Base-by-base conservation (phyloP, 1,140 invertebrate genomes). In the Ptiloglossa arizonensis region DNA sequence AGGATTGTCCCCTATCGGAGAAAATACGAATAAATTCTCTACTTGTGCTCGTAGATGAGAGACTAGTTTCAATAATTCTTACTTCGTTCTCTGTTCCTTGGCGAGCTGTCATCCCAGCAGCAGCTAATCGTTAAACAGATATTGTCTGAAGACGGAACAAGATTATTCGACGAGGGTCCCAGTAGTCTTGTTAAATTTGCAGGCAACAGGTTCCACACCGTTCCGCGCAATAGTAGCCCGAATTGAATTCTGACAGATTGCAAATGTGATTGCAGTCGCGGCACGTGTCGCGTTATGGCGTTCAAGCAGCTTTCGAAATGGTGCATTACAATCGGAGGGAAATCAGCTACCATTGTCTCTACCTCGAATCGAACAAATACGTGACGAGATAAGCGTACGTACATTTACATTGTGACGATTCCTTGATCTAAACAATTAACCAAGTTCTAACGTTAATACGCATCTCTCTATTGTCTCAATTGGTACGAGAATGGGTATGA, bases 221-320 rank as follows among this genome's bases (percentile, higher is more conserved):
- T 35, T 79, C 56, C 77, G 19, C 15, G 64, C 72, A 8, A 46
- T 27, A 22, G 38, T 38, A 19, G n/a, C 27, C 6, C 50, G 52
- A 38, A 75, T 75, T 68, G 24, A n/a, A 75, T 75, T 68, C 72
- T 67, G 64, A 75, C 72, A 38, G 72, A 75, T 68, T 59, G 72
- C 64, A 46, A 75, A 75, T 57, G 72, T 38, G 63, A 59, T 68
- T 75, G 63, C 66, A 70, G 44, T 70, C 67, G 56, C 35, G 74
- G 66, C 66, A 77, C 74, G 74, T 52, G 74, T 48, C 66, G 56
- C 54, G 59, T 78, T 77, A 64, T 62, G 74, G 72, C 71, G 29
- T 75, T 78, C 60, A 46, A 57, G 24, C 69, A 24, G 67, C 41
- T 24, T 63, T 67, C 35, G 19, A 48, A 57, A 68, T 35, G 52